Evolutionary conservation across 2,888 invertebrate genomes (phyloP).

Genomic region (Drosophila flavopinicola): DNA sequence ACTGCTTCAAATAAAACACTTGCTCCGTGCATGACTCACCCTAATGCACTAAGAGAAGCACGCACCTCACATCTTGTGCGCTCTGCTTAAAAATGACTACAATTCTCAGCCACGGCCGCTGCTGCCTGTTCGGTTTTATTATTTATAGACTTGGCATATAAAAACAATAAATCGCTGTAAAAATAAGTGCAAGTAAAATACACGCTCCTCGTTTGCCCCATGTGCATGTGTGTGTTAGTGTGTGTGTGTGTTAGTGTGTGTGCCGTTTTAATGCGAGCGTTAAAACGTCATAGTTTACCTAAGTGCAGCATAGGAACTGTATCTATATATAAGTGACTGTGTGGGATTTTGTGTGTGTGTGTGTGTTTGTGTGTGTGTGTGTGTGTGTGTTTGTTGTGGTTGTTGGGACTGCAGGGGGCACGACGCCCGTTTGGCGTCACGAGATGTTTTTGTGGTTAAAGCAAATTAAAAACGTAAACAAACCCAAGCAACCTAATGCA

Average conservation of each 20-base stretch:
- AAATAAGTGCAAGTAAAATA: constrained; percentile 43
- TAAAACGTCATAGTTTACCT: constrained; percentile 44
- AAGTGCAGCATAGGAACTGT: constrained; percentile 39
- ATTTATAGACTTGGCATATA: constrained; percentile 65
- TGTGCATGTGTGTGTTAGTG: constrained; percentile 2
- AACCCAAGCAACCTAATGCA: constrained; percentile 36
- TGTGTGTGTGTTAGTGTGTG: constrained; percentile 7
- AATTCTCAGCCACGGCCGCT: constrained; percentile 31
- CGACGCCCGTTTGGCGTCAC: constrained; percentile 58
- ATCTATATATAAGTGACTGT: no score
- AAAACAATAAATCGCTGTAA: constrained; percentile 61
- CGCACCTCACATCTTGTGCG: constrained; percentile 50
- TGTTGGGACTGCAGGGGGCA: constrained; percentile 28
- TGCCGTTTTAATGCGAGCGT: no score
- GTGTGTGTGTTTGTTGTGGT: not conserved
- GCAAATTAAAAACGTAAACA: constrained; percentile 72
- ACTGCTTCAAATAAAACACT: constrained; percentile 31
- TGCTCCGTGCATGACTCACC: constrained; percentile 66
- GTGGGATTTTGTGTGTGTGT: constrained; percentile 1
- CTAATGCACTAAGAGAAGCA: constrained; percentile 55
- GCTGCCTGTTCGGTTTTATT: constrained; percentile 42
- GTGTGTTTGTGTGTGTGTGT: not conserved
- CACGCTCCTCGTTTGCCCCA: not conserved
- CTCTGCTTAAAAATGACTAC: constrained; percentile 8
- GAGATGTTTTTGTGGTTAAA: constrained; percentile 50